Base-by-base conservation (phyloP, 2,888 invertebrate species). In the Odiellus spinosus region DNA sequence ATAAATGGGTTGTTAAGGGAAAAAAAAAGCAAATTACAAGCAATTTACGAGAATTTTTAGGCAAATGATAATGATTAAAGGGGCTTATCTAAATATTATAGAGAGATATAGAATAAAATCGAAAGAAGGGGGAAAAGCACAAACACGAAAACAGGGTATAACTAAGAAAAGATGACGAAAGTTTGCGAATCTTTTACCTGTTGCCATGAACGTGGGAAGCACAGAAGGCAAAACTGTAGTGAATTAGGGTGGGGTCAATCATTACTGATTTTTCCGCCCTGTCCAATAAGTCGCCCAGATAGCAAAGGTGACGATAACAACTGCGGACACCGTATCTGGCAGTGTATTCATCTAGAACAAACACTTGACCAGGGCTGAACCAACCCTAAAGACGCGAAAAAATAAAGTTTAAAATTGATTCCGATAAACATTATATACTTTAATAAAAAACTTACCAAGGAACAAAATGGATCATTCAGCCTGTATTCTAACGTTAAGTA, bases 341-440 rank as follows among this genome's bases (percentile, higher is more conserved):
- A 66, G 93, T 95, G 70, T 98, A 93, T 67, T 93, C 93, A 66
- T 98, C 98, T 58, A 98, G 71, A 11, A 95, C 93, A 69, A 96
- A 98, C 45, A 96, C 83, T 74, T 98, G 98, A 1, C 96, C 96
- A 0, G 98, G 96, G 60, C 95, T 95, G 69, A 98, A 96, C 98
- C 98, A 98, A 57, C 98, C 98, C 90, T 90, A 66, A 4, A 26
- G n/a, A 6, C 26, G 26, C 8, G 8, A 26, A 26, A 6, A 26
- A 26, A 26, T 26, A 26, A 26, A 26, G 8, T n/a, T n/a, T n/a
- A n/a, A n/a, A n/a, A n/a, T n/a, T n/a, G n/a, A n/a, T n/a, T n/a
- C n/a, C n/a, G n/a, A n/a, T n/a, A n/a, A n/a, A n/a, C n/a, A n/a
- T n/a, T n/a, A n/a, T n/a, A n/a, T n/a, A n/a, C n/a, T n/a, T n/a